Evolutionary conservation across 2,888 invertebrate species (phyloP).

Genomic region (Agonopterix alstromeriana): DNA sequence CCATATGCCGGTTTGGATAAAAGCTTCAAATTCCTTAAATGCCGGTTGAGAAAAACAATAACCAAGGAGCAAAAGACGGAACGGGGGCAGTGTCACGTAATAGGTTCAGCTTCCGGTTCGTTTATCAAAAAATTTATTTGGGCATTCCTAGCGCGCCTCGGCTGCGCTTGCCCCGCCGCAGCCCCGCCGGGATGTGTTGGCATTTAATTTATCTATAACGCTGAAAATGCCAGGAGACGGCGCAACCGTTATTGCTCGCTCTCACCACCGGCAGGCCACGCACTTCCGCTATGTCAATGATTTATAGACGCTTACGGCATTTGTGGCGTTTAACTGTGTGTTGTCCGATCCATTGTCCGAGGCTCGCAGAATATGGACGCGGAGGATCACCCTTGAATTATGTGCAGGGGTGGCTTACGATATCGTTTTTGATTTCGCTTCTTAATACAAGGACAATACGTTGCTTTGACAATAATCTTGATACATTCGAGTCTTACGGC

Average conservation of each 20-base stretch:
- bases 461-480: conserved; percentile 45
- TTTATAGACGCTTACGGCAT: conserved; percentile 66
- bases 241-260: conserved; percentile 62
- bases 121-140: conserved; percentile 73
- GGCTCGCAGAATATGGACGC: conserved; percentile 56
- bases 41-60: conserved; percentile 65
- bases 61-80: conserved; percentile 53
- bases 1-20: conserved; percentile 58
- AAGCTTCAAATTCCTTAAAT: conserved; percentile 59
- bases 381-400: conserved; percentile 62
- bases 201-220: conserved; percentile 73
- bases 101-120: conserved; percentile 69
- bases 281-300: conserved; percentile 74
- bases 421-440: conserved; percentile 58
- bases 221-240: conserved; percentile 59
- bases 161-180: conserved; percentile 48
- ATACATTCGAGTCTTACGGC: conserved; percentile 21
- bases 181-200: conserved; percentile 58
- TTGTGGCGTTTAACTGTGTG: conserved; percentile 61
- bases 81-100: conserved; percentile 68
- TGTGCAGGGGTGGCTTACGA: conserved; percentile 46
- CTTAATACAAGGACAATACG: conserved; percentile 49
- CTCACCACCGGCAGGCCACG: conserved; percentile 45
- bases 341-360: conserved; percentile 67
- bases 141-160: conserved; percentile 63